These are phyloP conservation scores for Aphis gossypii DNA, from an alignment of 1,140 invertebrate genomes.

Conservation along the genomic window DNA sequence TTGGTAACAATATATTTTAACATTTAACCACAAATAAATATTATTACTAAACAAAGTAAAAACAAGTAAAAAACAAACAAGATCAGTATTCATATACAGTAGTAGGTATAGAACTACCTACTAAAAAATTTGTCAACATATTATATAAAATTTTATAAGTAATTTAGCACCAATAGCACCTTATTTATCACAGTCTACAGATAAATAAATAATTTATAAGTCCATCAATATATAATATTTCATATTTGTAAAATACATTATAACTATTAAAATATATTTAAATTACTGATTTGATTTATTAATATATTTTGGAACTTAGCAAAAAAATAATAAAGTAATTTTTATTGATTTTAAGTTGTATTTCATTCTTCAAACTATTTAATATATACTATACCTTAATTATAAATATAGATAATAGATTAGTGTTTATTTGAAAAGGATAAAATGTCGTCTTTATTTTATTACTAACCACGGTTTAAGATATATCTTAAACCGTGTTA, in stretches of 20 bases:
- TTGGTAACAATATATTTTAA: slow-evolving; percentile 26
- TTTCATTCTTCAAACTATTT: not conserved
- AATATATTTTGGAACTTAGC: not conserved
- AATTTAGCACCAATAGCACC: slow-evolving; percentile 1
- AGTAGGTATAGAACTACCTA: not conserved
- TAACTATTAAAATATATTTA: not conserved
- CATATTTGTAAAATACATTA: not conserved
- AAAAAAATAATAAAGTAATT: not conserved
- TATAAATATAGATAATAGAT: no score
- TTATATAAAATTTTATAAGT: not conserved
- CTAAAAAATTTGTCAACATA: not conserved
- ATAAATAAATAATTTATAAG: slow-evolving; percentile 46
- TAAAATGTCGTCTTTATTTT: not conserved
- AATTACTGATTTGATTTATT: not conserved
- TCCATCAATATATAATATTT: slow-evolving; percentile 6
- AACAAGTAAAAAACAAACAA: slow-evolving; percentile 53
- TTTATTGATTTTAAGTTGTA: not conserved
- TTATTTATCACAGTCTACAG: slow-evolving; percentile 54
- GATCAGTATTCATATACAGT: not conserved
- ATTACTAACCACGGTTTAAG: no score
- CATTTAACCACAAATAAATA: slow-evolving; percentile 30
- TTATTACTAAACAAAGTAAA: slow-evolving; percentile 42
- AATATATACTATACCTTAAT: no score
- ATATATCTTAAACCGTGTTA: no score
- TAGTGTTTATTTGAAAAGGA: not conserved